phyloP scores from a whole-genome alignment of 1,140 invertebrate species.

The Sitophilus oryzae region DNA sequence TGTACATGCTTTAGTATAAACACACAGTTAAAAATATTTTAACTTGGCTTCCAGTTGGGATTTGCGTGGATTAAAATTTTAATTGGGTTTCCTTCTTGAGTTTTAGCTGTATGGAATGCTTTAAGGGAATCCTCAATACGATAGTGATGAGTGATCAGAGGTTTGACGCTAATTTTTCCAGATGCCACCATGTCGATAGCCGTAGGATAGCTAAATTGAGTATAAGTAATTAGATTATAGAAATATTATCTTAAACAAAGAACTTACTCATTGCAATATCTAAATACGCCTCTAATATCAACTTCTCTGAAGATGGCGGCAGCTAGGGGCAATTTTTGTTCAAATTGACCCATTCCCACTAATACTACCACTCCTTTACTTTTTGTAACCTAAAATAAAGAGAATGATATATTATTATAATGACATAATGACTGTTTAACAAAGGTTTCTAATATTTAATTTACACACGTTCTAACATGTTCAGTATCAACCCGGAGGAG shows the following conservation, averaged over 20 bases:
- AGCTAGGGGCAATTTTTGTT: constrained; percentile 75
- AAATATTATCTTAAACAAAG: too few species aligned
- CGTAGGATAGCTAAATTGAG: constrained; percentile 73
- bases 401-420: constrained; percentile 4
- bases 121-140: constrained; percentile 74
- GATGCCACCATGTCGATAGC: constrained; percentile 79
- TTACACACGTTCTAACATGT: too few species aligned
- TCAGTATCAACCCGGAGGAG: too few species aligned
- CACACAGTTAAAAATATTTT: too few species aligned
- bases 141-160: constrained; percentile 87
- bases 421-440: neutral
- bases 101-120: constrained; percentile 80
- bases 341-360: constrained; percentile 77
- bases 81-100: constrained; percentile 64
- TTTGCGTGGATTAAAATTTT: constrained; percentile 91
- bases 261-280: constrained; percentile 81
- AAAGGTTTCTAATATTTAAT: too few species aligned
- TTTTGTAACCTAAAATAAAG: constrained; percentile 63
- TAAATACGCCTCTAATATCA: constrained; percentile 85
- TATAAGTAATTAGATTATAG: too few species aligned
- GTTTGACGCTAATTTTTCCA: constrained; percentile 79
- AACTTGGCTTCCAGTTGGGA: constrained; percentile 40
- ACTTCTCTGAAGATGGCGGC: constrained; percentile 77
- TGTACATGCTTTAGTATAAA: too few species aligned
- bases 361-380: constrained; percentile 77